These are phyloP conservation scores for Ricordea florida DNA, from an alignment of 92 coral and sea anemone species.

Conservation along the genomic window DNA sequence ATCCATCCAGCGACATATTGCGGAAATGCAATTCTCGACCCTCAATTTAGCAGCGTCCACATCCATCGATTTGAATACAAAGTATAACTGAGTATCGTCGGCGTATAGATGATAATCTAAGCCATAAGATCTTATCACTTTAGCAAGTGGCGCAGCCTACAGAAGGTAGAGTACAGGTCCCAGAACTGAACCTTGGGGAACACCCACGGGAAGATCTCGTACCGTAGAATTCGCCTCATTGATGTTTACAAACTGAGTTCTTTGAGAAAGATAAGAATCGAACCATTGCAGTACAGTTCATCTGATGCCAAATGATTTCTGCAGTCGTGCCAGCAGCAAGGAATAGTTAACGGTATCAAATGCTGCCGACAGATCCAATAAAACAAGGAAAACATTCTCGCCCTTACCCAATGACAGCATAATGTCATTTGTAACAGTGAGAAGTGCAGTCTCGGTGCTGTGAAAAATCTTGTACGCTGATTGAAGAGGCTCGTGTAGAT, in stretches of 20 bases:
- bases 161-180: slow-evolving; percentile 32
- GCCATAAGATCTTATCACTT: slow-evolving; percentile 13
- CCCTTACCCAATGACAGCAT: too few relatives aligned
- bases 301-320: too few relatives aligned
- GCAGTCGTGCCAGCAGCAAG: too few relatives aligned
- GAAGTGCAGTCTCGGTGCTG: too few relatives aligned
- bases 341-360: too few relatives aligned
- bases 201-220: slow-evolving; percentile 29
- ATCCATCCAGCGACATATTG: slow-evolving; percentile 21
- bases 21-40: slow-evolving; percentile 24
- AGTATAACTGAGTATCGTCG: too few relatives aligned
- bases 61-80: slow-evolving; percentile 3
- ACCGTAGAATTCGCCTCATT: slow-evolving; percentile 17
- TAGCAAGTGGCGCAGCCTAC: slow-evolving; percentile 29
- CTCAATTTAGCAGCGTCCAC: not conserved
- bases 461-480: too few relatives aligned
- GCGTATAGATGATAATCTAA: slow-evolving; percentile 35
- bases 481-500: too few relatives aligned
- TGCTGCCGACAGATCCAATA: too few relatives aligned
- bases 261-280: slow-evolving; percentile 16
- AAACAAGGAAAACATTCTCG: too few relatives aligned
- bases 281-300: too few relatives aligned
- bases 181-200: slow-evolving; percentile 17
- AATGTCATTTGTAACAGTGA: too few relatives aligned
- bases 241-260: slow-evolving; percentile 46